Percentiles rank a stretch among this genome's conserved stretches.
phyloP scores from a whole-genome alignment of 2,888 invertebrate species.

The Hedya salicella region DNA sequence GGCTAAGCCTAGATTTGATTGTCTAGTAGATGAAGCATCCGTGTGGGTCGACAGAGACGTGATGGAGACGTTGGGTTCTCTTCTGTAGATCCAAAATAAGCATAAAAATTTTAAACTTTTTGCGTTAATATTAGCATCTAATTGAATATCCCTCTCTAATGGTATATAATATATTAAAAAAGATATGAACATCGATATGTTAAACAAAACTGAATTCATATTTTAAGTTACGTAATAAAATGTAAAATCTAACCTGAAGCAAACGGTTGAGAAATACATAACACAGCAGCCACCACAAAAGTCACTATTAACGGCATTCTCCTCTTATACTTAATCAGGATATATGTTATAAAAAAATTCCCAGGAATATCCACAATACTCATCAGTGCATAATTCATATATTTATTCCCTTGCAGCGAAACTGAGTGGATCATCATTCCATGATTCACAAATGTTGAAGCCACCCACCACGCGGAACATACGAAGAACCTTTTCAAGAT shows the following conservation, averaged over 20 bases:
- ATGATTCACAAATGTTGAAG: slow-evolving; percentile 91
- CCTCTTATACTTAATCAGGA: slow-evolving; percentile 83
- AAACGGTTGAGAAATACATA: slow-evolving; percentile 47
- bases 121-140: too few relatives aligned
- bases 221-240: too few relatives aligned
- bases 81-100: too few relatives aligned
- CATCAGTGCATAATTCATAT: slow-evolving; percentile 88
- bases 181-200: too few relatives aligned
- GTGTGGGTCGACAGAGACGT: too few relatives aligned
- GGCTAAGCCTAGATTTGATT: too few relatives aligned
- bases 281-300: slow-evolving; percentile 80
- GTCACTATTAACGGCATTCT: slow-evolving; percentile 82
- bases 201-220: too few relatives aligned
- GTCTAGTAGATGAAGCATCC: too few relatives aligned
- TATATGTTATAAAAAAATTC: slow-evolving; percentile 78
- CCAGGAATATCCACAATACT: slow-evolving; percentile 85
- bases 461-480: slow-evolving; percentile 80
- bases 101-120: too few relatives aligned
- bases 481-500: slow-evolving; percentile 68
- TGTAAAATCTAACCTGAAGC: not conserved
- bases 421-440: slow-evolving; percentile 91
- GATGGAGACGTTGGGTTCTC: too few relatives aligned
- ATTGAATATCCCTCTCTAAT: too few relatives aligned
- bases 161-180: too few relatives aligned
- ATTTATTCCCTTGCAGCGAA: slow-evolving; percentile 89